phyloP scores from a whole-genome alignment of 2,113 vertebrate genomes.

The Burhinus bistriatus region DNA sequence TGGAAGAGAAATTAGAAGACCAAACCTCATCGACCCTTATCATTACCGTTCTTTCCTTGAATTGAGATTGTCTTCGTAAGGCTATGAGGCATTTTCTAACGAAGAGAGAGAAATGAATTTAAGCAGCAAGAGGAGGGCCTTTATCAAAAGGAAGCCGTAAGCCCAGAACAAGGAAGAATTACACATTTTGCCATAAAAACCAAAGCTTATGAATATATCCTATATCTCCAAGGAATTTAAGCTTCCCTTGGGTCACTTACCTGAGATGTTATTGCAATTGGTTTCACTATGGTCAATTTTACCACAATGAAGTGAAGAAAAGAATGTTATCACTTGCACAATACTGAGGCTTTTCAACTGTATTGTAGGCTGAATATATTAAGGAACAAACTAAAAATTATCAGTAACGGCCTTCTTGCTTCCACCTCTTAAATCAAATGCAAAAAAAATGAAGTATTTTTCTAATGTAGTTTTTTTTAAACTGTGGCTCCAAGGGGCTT shows the following conservation, averaged over 20 bases:
- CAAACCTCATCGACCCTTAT: background rate
- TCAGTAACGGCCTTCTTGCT: background rate
- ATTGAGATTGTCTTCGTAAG: background rate
- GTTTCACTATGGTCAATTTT: background rate
- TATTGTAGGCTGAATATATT: background rate
- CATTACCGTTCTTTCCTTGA: background rate
- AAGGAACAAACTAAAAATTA: background rate
- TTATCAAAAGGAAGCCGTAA: background rate
- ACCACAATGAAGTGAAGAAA: background rate
- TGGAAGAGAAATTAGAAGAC: background rate
- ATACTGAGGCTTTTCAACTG: background rate
- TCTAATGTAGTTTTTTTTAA: background rate
- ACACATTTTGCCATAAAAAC: background rate
- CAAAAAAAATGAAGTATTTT: background rate
- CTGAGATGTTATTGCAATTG: background rate
- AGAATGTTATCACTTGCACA: background rate
- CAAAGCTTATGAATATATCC: background rate
- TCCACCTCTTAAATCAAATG: background rate
- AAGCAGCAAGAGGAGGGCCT: background rate
- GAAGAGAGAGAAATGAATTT: background rate
- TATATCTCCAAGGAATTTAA: background rate
- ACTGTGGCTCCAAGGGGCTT: background rate
- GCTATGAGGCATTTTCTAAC: background rate
- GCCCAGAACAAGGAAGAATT: background rate
- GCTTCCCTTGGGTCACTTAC: background rate